Conservation (phyloP, 2,888 invertebrate species). For the Thyatira batis region DNA sequence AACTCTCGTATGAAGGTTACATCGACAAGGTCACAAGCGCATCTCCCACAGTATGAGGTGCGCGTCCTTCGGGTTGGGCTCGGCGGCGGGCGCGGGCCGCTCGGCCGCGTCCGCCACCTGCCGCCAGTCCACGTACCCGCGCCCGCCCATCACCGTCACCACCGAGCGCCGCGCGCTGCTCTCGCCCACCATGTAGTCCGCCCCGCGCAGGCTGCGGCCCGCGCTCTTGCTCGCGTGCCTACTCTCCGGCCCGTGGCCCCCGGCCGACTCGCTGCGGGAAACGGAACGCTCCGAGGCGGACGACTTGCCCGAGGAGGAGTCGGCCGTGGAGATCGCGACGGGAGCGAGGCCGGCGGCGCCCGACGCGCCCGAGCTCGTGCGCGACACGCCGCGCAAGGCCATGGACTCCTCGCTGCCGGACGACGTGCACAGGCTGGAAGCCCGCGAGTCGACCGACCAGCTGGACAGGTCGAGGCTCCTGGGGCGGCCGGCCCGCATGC, state of each 20-base stretch:
- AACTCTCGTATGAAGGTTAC: background rate
- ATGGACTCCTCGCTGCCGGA: constrained; percentile 94
- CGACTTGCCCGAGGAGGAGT: constrained; percentile 68
- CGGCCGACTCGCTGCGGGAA: constrained; percentile 60
- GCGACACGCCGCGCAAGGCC: constrained; percentile 87
- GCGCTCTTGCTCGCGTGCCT: constrained; percentile 52
- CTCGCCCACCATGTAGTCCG: constrained; percentile 68
- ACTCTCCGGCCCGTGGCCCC: constrained; percentile 37
- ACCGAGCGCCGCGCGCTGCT: constrained; percentile 86
- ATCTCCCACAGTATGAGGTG: constrained; percentile 95
- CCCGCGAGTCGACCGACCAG: constrained; percentile 93
- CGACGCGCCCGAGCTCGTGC: constrained; percentile 89
- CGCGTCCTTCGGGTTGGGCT: constrained; percentile 91
- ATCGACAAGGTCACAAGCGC: constrained; percentile 62
- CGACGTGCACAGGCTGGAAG: constrained; percentile 90
- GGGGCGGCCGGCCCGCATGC: constrained; percentile 92
- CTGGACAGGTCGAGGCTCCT: constrained; percentile 91
- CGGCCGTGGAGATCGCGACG: constrained; percentile 74
- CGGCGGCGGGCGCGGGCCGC: constrained; percentile 80
- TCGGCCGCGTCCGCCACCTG: constrained; percentile 86
- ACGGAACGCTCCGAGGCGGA: constrained; percentile 67
- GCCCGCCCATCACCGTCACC: constrained; percentile 92
- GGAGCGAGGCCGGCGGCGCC: constrained; percentile 82
- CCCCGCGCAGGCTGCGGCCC: constrained; percentile 66
- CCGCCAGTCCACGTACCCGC: constrained; percentile 94